Conservation (phyloP, 2,797 vertebrate genomes). For the Siniperca undulata region DNA sequence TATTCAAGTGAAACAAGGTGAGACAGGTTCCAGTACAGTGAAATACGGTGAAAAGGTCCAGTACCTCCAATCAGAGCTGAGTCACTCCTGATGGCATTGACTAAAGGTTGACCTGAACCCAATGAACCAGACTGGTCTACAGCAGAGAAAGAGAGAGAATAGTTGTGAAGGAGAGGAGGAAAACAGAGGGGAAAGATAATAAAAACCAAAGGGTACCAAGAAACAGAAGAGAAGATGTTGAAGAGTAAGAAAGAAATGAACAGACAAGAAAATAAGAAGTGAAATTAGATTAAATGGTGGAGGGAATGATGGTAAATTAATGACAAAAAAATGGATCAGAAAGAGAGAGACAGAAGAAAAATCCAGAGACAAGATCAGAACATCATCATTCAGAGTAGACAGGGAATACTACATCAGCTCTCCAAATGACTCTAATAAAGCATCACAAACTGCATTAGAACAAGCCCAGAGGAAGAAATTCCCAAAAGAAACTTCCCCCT, state of each 20-base stretch:
- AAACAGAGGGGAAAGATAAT: background rate
- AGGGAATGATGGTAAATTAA: conserved; percentile 4
- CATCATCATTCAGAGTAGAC: conserved; percentile 47
- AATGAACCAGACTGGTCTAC: conserved; percentile 92
- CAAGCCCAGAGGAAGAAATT: conserved; percentile 47
- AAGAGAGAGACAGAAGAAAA: conserved; percentile 18
- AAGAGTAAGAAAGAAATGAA: background rate
- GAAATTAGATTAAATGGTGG: conserved; percentile 17
- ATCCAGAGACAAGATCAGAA: conserved; percentile 24
- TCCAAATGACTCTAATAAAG: conserved; percentile 22
- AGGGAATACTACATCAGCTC: conserved; percentile 27
- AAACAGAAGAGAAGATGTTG: background rate
- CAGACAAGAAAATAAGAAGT: conserved; percentile 9
- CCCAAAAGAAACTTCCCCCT: conserved; percentile 43
- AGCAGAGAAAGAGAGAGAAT: conserved; percentile 59
- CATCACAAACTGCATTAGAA: conserved; percentile 24
- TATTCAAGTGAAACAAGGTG: background rate
- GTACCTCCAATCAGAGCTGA: conserved; percentile 98
- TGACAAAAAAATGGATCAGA: conserved; percentile 28
- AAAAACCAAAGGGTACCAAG: background rate
- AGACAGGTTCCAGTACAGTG: background rate
- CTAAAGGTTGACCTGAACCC: conserved; percentile 90
- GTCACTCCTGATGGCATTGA: conserved; percentile 91
- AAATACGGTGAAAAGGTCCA: conserved; percentile 26
- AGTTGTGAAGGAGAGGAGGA: background rate